These are phyloP conservation scores for Drosophila pseudoananassae DNA, from an alignment of 1,140 invertebrate genomes.

Conservation along the genomic window DNA sequence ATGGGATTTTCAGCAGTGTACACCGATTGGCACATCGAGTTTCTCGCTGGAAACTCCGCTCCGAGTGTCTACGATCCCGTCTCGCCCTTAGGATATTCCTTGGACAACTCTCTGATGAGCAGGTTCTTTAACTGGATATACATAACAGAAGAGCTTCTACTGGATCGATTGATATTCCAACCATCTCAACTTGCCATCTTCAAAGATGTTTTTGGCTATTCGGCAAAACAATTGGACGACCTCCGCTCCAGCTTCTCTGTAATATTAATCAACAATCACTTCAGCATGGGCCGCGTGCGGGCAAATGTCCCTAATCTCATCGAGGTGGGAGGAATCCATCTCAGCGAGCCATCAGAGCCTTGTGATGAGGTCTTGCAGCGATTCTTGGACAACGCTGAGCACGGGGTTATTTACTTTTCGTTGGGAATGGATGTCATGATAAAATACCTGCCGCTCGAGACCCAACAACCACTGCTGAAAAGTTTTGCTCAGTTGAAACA, in stretches of 20 bases:
- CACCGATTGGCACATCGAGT: conserved; percentile 40
- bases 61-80: conserved; percentile 72
- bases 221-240: conserved; percentile 31
- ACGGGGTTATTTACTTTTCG: conserved; percentile 87
- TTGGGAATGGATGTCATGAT: conserved; percentile 86
- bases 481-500: conserved; percentile 60
- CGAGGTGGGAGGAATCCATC: conserved; percentile 86
- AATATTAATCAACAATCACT: conserved; percentile 66
- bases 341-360: conserved; percentile 70
- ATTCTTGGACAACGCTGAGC: conserved; percentile 85
- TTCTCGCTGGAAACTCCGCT: conserved; percentile 48
- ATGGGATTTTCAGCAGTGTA: conserved; percentile 39
- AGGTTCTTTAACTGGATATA: conserved; percentile 76
- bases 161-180: conserved; percentile 22
- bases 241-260: conserved; percentile 47
- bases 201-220: conserved; percentile 57
- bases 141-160: conserved; percentile 43
- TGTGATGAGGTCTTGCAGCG: conserved; percentile 79
- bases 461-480: conserved; percentile 61
- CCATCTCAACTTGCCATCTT: conserved; percentile 71
- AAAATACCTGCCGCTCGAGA: conserved; percentile 84
- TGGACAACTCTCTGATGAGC: conserved; percentile 76
- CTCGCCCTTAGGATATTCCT: conserved; percentile 54
- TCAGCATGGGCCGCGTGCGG: conserved; percentile 54
- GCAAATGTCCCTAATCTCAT: conserved; percentile 67